Percentiles rank a stretch among this genome's conserved stretches.
These are phyloP conservation scores for Tetrao urogallus DNA, from an alignment of 2,113 vertebrate genomes.

Conservation along the genomic window DNA sequence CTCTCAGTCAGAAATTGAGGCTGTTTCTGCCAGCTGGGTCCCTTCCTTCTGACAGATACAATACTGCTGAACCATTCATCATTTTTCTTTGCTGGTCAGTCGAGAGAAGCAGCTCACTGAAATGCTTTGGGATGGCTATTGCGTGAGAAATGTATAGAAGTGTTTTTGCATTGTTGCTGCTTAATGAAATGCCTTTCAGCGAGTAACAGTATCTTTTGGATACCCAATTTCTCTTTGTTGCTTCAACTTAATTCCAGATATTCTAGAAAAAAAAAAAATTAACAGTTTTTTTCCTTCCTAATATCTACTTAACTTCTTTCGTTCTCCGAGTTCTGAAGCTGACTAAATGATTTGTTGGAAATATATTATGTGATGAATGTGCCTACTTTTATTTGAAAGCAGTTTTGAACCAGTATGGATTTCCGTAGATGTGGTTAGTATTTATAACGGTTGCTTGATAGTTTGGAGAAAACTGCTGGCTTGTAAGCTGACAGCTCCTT, in stretches of 20 bases:
- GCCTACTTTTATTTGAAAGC: constrained; percentile 23
- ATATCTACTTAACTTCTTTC: constrained; percentile 13
- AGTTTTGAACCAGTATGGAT: constrained; percentile 19
- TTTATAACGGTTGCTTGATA: neutral
- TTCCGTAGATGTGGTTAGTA: constrained; percentile 17
- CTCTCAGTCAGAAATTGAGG: constrained; percentile 42
- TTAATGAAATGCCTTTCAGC: constrained; percentile 51
- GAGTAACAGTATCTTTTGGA: constrained; percentile 22
- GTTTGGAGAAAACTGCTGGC: neutral
- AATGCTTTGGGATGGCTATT: constrained; percentile 16
- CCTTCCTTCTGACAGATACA: constrained; percentile 6
- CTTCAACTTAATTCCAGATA: neutral
- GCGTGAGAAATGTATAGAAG: constrained; percentile 14
- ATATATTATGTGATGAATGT: constrained; percentile 9
- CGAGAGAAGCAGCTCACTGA: constrained; percentile 10
- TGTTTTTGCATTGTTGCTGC: neutral
- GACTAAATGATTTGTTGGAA: constrained; percentile 41
- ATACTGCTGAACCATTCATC: neutral
- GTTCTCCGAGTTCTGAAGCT: constrained; percentile 14
- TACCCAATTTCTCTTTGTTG: neutral
- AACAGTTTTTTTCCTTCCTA: neutral
- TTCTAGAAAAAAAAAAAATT: neutral
- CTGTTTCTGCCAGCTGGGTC: constrained; percentile 22
- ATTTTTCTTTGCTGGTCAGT: constrained; percentile 20
- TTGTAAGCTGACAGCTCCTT: neutral